Base-by-base conservation (phyloP, 2,888 invertebrate species). In the Coecobrya sp. region DNA sequence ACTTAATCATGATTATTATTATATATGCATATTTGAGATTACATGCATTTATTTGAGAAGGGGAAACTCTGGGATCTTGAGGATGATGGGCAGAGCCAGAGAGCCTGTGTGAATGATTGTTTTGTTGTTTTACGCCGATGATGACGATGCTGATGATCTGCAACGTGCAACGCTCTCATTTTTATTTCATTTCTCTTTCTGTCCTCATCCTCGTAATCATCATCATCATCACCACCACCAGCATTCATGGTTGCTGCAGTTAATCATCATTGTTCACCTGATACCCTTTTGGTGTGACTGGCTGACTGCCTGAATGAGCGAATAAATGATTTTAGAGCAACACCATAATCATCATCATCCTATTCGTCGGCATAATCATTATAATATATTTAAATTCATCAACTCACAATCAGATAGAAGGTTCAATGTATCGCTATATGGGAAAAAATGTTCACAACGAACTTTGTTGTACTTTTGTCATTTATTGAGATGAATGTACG, bases 381-480 rank as follows among this genome's bases (percentile, higher is more conserved):
- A 11, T 30, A 68, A 36, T 68, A 36, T 68, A 68, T 68, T 68
- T 27, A 68, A 68, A 68, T 68, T 68, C 68, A 68, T 68, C 30
- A 68, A 16, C 68, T 68, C 49, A 36, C 7, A 36, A 36, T 36
- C 36, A 36, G 36, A 36, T 36, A 36, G 68, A 68, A 68, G 68
- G 68, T 68, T 68, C 68, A 30, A 30, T 68, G 68, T 30, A 68
- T 68, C 10, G 36, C 5, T 30, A 65, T 27, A 65, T 25, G 25
- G 68, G 30, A 13, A 68, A 68, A 49, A 68, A 5, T 62, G 68
- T 68, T 68, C 30, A 30, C 30, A 68, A 68, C 68, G 30, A 68
- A 68, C 76, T 49, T 76, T 45, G 76, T 76, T 76, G 76, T 76
- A 76, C 49, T 76, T 76, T 76, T 49, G 76, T 42, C 76, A 76